Evolutionary conservation across 2,113 vertebrate genomes (phyloP), one percentile per base, ranked within the genome.

Genomic region (Ranitomeya variabilis): DNA sequence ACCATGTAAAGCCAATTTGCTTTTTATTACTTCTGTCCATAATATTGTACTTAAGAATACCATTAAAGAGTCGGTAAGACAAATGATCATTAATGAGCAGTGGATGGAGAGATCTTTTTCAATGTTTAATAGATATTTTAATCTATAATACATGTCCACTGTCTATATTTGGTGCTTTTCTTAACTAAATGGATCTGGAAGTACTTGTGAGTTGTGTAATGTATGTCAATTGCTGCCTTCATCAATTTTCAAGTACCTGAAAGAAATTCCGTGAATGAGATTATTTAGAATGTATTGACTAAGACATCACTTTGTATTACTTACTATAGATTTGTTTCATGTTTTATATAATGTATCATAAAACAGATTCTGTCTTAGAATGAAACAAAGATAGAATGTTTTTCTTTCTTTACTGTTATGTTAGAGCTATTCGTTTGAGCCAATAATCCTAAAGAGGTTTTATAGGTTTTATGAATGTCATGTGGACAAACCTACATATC

Each of bases 101-200:
- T 57, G 13, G 54, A 57, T 55, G 21, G 73, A 55, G 52, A 79
- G 21, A 79, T 57, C 10, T 26, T 57, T n/a, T 55, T 52, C 18
- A 78, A 78, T n/a, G 10, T 78, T n/a, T 78, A 78, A n/a, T 52
- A 13, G 51, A 78, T 52, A 52, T n/a, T 10, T 23, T 2, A 79
- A 79, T 79, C 51, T 16, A 79, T 79, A 55, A 79, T 78, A 78
- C 76, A 78, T 78, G 21, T 78, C 51, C 19, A n/a, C 4, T 79
- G 21, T 80, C 13, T 80, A 23, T 57, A 31, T 45, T 45, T 74
- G 15, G 45, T 37, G 15, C 26, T 73, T 73, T 73, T 73, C 26
- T 37, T 12, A 79, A 8, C 21, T 54, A 79, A 57, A 79, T 79
- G 45, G 31, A 51, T 45, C 37, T 6, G 51, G 52, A 57, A 57